Base-by-base conservation (phyloP, 2,113 vertebrate species). In the Petroica traversi region DNA sequence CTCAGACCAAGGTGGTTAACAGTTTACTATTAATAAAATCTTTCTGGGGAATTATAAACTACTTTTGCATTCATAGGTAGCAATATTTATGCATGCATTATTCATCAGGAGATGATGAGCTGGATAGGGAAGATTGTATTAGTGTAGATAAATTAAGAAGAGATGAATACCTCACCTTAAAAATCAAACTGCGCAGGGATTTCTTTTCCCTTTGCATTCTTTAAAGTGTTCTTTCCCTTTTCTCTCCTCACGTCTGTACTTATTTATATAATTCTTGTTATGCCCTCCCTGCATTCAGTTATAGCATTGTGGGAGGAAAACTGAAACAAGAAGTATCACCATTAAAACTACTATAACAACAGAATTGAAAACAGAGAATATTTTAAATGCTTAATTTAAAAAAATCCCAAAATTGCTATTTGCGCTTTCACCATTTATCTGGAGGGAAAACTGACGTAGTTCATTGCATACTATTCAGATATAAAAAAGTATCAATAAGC, bases 81-180 rank as follows among this genome's bases (percentile, higher is more conserved):
- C 76, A 96, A 84, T 94, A 94, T 74, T 91, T 95, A 96, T 95
- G 66, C 95, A 95, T 93, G 85, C 48, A 82, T 90, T 96, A 92
- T 79, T 95, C 92, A 94, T 91, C 89, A 96, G 63, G 91, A 76
- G 36, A 91, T 95, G 93, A 97, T 88, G 95, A 85, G 79, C 61
- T 93, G 48, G 94, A 86, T 94, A 95, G 61, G 36, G 66, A 76
- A 94, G 74, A 77, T 61, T 87, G 73, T 94, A 76, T 86, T 85
- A 93, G 54, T 43, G 72, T 52, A 45, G 86, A 84, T 92, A 95
- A 94, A 96, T 91, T 92, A 94, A 84, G 95, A 93, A 85, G 79
- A 93, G 76, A 92, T 79, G 15, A 96, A 94, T 93, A 90, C 18
- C 45, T 94, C 57, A 85, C 45, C 72, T 71, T 88, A 89, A 85